Evolutionary conservation across 2,888 invertebrate genomes (phyloP), one percentile per base, ranked within the genome.

Genomic region (Synergus itoensis): DNA sequence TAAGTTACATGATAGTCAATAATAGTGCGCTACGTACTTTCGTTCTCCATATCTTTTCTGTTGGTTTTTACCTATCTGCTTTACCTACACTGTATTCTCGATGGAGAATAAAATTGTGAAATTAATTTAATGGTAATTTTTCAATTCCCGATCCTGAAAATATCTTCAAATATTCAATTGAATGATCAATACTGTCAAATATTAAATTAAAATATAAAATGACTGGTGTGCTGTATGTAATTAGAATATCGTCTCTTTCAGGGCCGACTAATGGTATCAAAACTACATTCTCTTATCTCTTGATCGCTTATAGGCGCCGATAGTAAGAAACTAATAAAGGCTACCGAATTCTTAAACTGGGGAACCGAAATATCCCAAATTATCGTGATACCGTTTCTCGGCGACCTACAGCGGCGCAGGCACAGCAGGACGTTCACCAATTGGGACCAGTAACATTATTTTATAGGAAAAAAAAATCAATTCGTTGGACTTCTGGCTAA

Each of bases 31-130:
- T 53, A 73, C 36, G n/a, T 69, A 69, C 16, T 69, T 14, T 28
- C 14, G 28, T 48, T 69, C 45, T 9, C 40, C n/a, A 64, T 41
- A 64, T 64, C 40, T 64, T 11, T 11, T 16, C 36, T 69, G 69
- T 69, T 69, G 69, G 21, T 67, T 67, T 53, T 28, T 73, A 53
- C 48, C 36, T 53, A 28, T 48, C 16, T 45, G 45, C 43, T 45
- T 69, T 69, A 53, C 60, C 60, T 53, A 53, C 53, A 36, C 36
- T 73, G 48, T 53, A 73, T 73, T 73, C 73, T 73, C 73, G n/a
- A n/a, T 53, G 9, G 53, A 53, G 73, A 73, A 73, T 73, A 73
- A 73, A 73, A 7, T 53, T 18, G n/a, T 73, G 36, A 53, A 73
- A 73, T 45, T 45, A 3, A 69, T 43, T 43, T 67, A 21, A 64